phyloP scores from a whole-genome alignment of 2,797 vertebrate genomes.

The Prionace glauca region DNA sequence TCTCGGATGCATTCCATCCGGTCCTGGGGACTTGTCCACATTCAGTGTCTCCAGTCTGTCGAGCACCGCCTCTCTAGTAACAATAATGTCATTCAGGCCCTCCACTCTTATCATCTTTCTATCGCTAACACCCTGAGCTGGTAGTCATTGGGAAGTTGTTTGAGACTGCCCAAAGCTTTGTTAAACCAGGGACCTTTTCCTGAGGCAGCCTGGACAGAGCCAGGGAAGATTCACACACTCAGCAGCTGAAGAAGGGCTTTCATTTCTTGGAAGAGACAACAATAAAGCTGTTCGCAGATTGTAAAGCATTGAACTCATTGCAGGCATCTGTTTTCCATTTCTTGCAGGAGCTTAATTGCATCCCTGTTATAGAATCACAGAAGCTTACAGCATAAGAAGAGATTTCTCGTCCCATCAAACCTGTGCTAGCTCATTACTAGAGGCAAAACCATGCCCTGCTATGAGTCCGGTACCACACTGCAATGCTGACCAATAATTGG shows the following conservation, averaged over 20 bases:
- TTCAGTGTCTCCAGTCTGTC: no score
- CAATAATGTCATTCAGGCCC: no score
- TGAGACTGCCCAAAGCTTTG: background rate
- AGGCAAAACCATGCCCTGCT: background rate
- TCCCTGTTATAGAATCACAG: background rate
- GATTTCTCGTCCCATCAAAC: background rate
- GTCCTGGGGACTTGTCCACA: no score
- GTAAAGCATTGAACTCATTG: background rate
- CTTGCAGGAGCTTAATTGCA: background rate
- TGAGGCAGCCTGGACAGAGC: background rate
- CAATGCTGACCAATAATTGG: background rate
- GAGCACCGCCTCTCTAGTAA: no score
- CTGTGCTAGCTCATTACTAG: background rate
- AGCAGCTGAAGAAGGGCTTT: background rate
- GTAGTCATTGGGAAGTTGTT: background rate
- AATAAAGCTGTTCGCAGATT: conserved; percentile 17
- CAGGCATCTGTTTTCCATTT: background rate
- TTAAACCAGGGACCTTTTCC: background rate
- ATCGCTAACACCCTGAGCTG: background rate
- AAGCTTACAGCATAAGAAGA: background rate
- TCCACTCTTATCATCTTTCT: no score
- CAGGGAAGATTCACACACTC: background rate
- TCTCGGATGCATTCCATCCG: no score
- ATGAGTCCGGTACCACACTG: background rate
- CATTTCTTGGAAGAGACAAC: background rate